phyloP scores from a whole-genome alignment of 1,140 invertebrate genomes.

The Venustaconcha ellipsiformis region DNA sequence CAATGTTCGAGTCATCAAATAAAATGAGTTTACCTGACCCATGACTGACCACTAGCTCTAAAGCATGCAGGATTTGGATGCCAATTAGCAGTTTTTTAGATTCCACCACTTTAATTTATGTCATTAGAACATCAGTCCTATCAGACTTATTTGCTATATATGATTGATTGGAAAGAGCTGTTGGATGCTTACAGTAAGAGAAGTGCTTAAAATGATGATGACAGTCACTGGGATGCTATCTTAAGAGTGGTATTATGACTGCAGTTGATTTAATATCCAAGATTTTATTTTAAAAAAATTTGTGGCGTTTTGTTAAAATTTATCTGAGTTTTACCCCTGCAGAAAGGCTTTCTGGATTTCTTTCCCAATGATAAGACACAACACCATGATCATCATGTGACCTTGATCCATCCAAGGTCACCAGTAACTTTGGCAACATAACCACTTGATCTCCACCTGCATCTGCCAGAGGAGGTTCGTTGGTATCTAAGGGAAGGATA shows the following conservation, averaged over 20 bases:
- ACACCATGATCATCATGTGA: conserved; percentile 91
- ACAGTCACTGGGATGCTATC: not conserved
- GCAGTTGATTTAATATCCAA: not conserved
- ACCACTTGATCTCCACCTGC: conserved; percentile 80
- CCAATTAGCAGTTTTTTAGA: too few relatives aligned
- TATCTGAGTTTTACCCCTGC: conserved; percentile 74
- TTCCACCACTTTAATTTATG: too few relatives aligned
- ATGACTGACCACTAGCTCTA: too few relatives aligned
- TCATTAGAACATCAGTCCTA: too few relatives aligned
- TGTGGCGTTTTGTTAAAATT: not conserved
- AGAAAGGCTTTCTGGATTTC: conserved; percentile 84
- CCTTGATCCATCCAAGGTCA: conserved; percentile 86
- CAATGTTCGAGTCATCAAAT: too few relatives aligned
- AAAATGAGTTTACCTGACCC: too few relatives aligned
- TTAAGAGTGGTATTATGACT: not conserved
- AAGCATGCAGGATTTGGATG: too few relatives aligned
- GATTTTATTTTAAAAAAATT: not conserved
- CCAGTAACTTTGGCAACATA: conserved; percentile 79
- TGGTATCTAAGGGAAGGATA: conserved; percentile 77
- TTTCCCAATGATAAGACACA: conserved; percentile 85
- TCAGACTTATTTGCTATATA: too few relatives aligned
- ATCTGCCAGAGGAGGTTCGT: conserved; percentile 87
- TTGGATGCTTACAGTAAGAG: not conserved
- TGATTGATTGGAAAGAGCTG: not conserved
- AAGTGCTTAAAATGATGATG: not conserved